Evolutionary conservation across 2,797 vertebrate species (phyloP).

Genomic region (Cossypha polioptera): DNA sequence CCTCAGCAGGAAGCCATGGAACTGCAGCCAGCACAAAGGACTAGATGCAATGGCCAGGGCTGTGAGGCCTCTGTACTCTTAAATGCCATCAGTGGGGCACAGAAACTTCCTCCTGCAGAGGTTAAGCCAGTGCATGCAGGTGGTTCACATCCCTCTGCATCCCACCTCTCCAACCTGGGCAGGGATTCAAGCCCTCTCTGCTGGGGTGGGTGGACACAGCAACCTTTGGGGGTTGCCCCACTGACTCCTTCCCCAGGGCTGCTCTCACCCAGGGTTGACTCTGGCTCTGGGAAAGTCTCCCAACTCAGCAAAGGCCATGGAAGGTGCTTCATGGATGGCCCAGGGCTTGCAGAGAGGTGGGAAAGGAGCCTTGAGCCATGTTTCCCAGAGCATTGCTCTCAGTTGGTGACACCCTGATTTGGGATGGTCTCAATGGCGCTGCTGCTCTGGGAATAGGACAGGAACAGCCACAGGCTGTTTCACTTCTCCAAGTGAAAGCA

Average conservation of each 20-base stretch:
- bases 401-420: rapidly evolving
- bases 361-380: neutral
- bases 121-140: neutral
- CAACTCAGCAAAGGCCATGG: rapidly evolving
- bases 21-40: neutral
- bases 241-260: neutral
- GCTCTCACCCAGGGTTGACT: rapidly evolving
- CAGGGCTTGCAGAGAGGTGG: neutral
- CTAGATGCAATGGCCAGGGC: rapidly evolving
- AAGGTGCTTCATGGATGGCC: neutral
- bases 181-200: neutral
- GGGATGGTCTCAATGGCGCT: rapidly evolving
- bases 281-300: neutral
- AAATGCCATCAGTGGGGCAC: neutral
- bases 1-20: neutral
- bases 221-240: neutral
- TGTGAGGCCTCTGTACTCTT: neutral
- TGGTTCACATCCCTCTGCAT: neutral
- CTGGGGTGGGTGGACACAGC: too few relatives aligned
- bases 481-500: neutral
- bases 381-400: neutral
- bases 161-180: neutral
- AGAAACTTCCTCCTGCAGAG: neutral
- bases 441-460: neutral
- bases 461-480: neutral